These are phyloP conservation scores for Porites evermanni DNA, from an alignment of 92 coral and sea anemone species.

Conservation along the genomic window DNA sequence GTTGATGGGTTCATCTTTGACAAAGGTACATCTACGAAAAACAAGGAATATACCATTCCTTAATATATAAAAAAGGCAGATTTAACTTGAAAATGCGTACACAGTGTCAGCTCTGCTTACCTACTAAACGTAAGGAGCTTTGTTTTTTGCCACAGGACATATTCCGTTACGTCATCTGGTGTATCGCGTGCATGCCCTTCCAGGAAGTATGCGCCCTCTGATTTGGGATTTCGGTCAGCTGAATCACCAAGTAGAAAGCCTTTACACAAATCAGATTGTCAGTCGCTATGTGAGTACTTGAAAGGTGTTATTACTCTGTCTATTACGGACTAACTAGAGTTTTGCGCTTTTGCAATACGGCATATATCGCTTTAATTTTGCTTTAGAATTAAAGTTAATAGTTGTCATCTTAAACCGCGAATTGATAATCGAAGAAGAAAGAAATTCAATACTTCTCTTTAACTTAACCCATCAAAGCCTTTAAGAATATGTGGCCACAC, in stretches of 20 bases:
- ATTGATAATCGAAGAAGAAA: background rate
- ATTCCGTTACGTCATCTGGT: constrained; percentile 92
- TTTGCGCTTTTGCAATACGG: background rate
- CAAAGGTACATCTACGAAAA: too few relatives aligned
- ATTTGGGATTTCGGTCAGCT: constrained; percentile 96
- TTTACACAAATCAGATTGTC: constrained; percentile 84
- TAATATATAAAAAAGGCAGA: too few relatives aligned
- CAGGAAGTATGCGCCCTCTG: constrained; percentile 88
- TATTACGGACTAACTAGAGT: too few relatives aligned
- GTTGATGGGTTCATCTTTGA: too few relatives aligned
- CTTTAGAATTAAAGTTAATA: too few relatives aligned
- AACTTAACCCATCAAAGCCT: background rate
- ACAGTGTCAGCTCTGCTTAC: background rate
- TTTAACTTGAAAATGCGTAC: too few relatives aligned
- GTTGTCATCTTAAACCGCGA: too few relatives aligned
- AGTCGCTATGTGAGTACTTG: constrained; percentile 71
- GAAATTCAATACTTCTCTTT: background rate
- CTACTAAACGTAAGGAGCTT: background rate
- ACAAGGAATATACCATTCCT: too few relatives aligned
- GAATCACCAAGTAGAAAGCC: constrained; percentile 76
- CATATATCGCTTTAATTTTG: background rate
- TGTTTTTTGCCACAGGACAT: constrained; percentile 54
- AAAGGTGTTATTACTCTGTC: background rate
- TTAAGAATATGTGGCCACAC: background rate
- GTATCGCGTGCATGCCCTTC: constrained; percentile 90